Evolutionary conservation across 1,140 invertebrate species (phyloP), one percentile per base, ranked within the genome.

Genomic region (Cephus cinctus): DNA sequence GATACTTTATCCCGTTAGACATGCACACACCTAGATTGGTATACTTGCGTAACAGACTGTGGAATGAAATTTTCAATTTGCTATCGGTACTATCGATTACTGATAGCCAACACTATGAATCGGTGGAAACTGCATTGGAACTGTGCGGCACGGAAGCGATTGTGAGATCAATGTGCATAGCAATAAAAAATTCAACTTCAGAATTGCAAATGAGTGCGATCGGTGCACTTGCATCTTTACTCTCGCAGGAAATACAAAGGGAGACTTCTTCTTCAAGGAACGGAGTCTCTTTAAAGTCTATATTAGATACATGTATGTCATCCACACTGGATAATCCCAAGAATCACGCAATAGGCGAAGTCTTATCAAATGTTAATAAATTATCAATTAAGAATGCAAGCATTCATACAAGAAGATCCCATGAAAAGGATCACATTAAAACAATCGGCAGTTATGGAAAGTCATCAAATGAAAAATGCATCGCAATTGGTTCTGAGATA

Each of bases 61-160:
- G 71, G 70, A 70, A 52, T 2, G 71, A 74, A 52, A 69, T 80
- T 18, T 81, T 75, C 36, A 73, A 73, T 47, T 75, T 81, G 25
- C 44, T 80, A 16, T 57, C 69, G 14, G 52, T 66, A 11, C 47
- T 80, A 4, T 67, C 76, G 0, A 43, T 67, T 21, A 65, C 63
- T 0, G 66, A 72, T 2, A 63, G 52, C 22, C 63, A 69, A 38
- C 63, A 71, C 31, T 60, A 60, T 4, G 71, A 74, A 35, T 47
- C 74, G 19, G 64, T 79, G 43, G 61, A 60, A 38, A 57, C 57
- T 23, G 58, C 69, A 6, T 52, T 79, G 12, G 61, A 65, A 47
- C 54, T 70, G 12, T 59, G 56, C 40, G 65, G 66, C 1, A 52
- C 65, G 21, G 57, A 69, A 51, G 16, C 34, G 3, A 67, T 78